These are phyloP conservation scores for Gobionotothen gibberifrons DNA, from an alignment of 2,797 vertebrate genomes.

Conservation along the genomic window DNA sequence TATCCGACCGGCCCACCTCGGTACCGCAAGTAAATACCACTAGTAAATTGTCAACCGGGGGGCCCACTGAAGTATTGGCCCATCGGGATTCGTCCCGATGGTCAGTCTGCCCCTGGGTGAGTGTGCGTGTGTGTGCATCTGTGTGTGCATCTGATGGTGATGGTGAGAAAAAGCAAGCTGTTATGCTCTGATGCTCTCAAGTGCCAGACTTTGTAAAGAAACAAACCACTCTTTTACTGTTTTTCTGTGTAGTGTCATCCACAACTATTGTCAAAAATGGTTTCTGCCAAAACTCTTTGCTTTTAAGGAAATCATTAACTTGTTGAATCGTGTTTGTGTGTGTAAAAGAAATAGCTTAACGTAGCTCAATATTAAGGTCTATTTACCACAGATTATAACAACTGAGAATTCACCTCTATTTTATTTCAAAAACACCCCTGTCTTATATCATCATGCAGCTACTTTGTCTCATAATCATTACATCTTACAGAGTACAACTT, in stretches of 20 bases:
- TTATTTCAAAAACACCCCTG: background rate
- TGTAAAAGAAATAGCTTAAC: background rate
- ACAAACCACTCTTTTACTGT: slow-evolving; percentile 28
- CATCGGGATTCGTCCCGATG: no score
- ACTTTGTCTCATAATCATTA: background rate
- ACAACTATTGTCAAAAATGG: slow-evolving; percentile 16
- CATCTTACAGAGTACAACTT: no score
- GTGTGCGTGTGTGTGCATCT: no score
- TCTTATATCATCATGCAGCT: background rate
- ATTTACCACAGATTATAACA: slow-evolving; percentile 19
- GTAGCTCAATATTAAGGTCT: slow-evolving; percentile 23
- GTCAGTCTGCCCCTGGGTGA: no score
- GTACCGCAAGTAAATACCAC: no score
- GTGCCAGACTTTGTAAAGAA: slow-evolving; percentile 30
- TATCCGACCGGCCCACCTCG: no score
- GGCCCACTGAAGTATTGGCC: no score
- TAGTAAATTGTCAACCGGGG: no score
- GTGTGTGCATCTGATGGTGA: slow-evolving; percentile 27
- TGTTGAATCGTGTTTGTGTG: background rate
- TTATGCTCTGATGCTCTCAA: slow-evolving; percentile 39
- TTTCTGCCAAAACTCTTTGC: slow-evolving; percentile 28
- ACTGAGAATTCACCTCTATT: background rate
- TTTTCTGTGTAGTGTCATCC: slow-evolving; percentile 30
- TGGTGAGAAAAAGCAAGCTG: slow-evolving; percentile 15
- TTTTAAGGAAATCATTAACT: slow-evolving; percentile 12